phyloP scores from a whole-genome alignment of 2,888 invertebrate species.

The Dusona sp. region DNA sequence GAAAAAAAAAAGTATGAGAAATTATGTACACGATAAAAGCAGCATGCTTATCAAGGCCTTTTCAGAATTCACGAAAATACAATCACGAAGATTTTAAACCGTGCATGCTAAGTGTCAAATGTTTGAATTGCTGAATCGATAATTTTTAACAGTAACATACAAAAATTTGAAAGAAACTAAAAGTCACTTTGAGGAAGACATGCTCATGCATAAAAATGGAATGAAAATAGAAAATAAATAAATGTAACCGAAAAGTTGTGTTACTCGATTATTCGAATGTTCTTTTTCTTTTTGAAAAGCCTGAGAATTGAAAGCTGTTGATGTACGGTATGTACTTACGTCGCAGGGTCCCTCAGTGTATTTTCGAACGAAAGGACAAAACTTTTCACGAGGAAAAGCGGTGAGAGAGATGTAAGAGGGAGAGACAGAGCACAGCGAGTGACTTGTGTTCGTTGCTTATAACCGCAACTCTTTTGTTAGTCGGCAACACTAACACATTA shows the following conservation, averaged over 20 bases:
- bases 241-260: conserved; percentile 11
- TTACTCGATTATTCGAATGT: background rate
- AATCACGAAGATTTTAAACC: background rate
- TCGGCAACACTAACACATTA: conserved; percentile 84
- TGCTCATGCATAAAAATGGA: conserved; percentile 12
- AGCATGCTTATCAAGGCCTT: conserved; percentile 35
- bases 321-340: conserved; percentile 68
- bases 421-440: conserved; percentile 82
- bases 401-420: conserved; percentile 70
- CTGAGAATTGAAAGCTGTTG: conserved; percentile 61
- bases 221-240: conserved; percentile 15
- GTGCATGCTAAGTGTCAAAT: background rate
- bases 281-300: conserved; percentile 29
- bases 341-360: conserved; percentile 28
- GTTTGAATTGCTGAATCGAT: background rate
- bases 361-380: conserved; percentile 63
- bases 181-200: conserved; percentile 26
- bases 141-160: background rate
- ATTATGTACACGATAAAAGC: conserved; percentile 20
- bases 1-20: conserved; percentile 18
- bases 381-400: conserved; percentile 63
- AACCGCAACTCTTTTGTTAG: conserved; percentile 82
- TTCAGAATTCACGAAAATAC: conserved; percentile 10
- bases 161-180: conserved; percentile 12
- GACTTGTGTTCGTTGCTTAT: conserved; percentile 83